Percentiles rank a stretch among this genome's conserved stretches.
phyloP scores from a whole-genome alignment of 2,113 vertebrate species.

The Colossoma macropomum region DNA sequence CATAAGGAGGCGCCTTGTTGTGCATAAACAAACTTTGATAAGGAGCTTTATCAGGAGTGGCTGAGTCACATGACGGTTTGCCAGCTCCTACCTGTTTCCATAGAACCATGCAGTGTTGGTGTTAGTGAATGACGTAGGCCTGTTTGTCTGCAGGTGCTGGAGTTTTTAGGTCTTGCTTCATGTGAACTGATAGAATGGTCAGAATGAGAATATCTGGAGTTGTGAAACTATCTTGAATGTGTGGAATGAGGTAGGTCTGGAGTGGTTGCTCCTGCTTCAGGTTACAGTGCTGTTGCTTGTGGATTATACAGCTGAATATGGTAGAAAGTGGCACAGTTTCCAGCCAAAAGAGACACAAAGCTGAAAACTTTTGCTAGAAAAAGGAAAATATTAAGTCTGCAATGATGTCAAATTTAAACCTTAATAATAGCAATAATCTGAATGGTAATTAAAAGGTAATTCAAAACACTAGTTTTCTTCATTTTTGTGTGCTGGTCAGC shows the following conservation, averaged over 20 bases:
- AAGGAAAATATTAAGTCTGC: no score
- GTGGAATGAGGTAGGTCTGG: background rate
- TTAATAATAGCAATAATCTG: no score
- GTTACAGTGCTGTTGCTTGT: background rate
- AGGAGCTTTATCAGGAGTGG: background rate
- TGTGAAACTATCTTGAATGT: background rate
- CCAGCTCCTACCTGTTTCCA: slow-evolving; percentile 8
- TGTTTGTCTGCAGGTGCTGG: background rate
- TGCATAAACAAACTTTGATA: background rate
- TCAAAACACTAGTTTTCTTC: no score
- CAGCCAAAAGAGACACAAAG: no score
- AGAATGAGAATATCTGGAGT: no score
- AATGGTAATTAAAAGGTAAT: no score
- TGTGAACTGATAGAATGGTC: no score
- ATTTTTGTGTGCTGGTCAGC: no score
- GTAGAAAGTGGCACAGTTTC: no score
- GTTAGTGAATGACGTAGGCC: background rate
- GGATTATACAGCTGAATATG: no score
- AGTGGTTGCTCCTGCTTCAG: background rate
- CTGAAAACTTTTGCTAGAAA: no score
- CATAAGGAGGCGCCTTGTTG: background rate
- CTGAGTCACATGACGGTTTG: slow-evolving; percentile 2
- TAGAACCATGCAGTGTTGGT: background rate
- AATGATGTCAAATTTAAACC: no score
- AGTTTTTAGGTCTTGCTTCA: background rate